Evolutionary conservation across 2,797 vertebrate species (phyloP).

Genomic region (Poeciliopsis paucimaculata): DNA sequence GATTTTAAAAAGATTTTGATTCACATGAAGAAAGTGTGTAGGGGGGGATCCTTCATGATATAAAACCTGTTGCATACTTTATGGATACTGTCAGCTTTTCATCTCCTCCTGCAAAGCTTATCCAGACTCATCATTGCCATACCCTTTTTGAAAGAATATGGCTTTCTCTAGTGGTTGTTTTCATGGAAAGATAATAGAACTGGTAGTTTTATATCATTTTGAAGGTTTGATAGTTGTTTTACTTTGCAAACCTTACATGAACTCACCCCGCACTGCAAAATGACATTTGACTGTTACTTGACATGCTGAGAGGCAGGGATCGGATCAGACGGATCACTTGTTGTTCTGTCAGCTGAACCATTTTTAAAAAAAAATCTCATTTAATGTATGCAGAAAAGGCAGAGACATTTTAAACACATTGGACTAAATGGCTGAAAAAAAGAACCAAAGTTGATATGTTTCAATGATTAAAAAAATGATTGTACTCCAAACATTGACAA

Average conservation of each 20-base stretch:
- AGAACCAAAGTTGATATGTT: neutral
- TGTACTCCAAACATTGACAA: neutral
- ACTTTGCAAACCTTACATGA: conserved; percentile 49
- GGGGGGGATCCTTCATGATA: conserved; percentile 20
- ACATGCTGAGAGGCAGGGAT: neutral
- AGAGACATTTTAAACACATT: neutral
- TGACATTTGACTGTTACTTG: conserved; percentile 30
- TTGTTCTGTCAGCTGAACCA: neutral
- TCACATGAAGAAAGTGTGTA: conserved; percentile 52
- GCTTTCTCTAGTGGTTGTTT: conserved; percentile 23
- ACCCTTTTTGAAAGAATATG: neutral
- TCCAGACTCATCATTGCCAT: conserved; percentile 22
- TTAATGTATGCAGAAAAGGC: neutral
- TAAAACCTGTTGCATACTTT: conserved; percentile 24
- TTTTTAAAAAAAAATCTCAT: too few relatives aligned
- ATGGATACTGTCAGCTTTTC: conserved; percentile 26
- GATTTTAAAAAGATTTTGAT: conserved; percentile 61
- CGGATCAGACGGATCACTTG: neutral
- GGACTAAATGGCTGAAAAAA: neutral
- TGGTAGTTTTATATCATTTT: conserved; percentile 25
- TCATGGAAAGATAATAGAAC: conserved; percentile 33
- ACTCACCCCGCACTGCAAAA: conserved; percentile 67
- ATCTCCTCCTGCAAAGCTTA: conserved; percentile 30
- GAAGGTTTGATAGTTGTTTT: conserved; percentile 47
- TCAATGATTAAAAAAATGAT: too few relatives aligned